A percentile compares a stretch with the other conserved stretches of the same genome.
phyloP scores from a whole-genome alignment of 35 echinoderm and acorn worm genomes.

The Holothuria glaberrima region DNA sequence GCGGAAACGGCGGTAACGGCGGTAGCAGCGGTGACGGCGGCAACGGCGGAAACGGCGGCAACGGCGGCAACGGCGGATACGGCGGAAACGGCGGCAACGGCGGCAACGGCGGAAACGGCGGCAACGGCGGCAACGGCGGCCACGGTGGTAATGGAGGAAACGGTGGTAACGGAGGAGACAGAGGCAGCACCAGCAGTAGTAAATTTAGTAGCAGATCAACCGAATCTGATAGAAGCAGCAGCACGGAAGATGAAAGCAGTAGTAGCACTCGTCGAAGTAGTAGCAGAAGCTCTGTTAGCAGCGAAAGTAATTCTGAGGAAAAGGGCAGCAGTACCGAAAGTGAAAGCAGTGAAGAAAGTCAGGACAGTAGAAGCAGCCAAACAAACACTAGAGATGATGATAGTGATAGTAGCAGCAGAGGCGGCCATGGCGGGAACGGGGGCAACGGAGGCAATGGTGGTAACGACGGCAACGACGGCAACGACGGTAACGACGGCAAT shows the following conservation, averaged over 20 bases:
- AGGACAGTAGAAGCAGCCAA: too few species aligned
- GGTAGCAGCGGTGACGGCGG: neutral
- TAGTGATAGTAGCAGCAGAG: too few species aligned
- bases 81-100: neutral
- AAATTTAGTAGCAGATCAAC: neutral
- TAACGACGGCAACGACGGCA: too few species aligned
- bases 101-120: neutral
- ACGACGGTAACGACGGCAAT: too few species aligned
- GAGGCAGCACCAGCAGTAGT: neutral
- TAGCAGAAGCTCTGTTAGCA: neutral
- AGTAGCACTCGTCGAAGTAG: neutral
- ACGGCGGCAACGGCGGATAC: neutral
- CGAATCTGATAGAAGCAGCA: neutral
- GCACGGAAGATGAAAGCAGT: neutral
- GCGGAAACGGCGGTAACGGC: neutral
- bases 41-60: neutral
- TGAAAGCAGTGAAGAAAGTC: too few species aligned
- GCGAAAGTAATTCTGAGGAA: neutral
- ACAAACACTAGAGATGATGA: too few species aligned
- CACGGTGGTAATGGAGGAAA: neutral
- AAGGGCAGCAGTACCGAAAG: neutral
- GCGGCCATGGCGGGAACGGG: too few species aligned
- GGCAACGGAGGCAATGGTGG: too few species aligned
- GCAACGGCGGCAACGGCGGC: too few species aligned
- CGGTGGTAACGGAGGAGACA: neutral